Evolutionary conservation across 2,797 vertebrate species (phyloP), one percentile per base, ranked within the genome.

Genomic region (Microctenopoma stevenorrisi): DNA sequence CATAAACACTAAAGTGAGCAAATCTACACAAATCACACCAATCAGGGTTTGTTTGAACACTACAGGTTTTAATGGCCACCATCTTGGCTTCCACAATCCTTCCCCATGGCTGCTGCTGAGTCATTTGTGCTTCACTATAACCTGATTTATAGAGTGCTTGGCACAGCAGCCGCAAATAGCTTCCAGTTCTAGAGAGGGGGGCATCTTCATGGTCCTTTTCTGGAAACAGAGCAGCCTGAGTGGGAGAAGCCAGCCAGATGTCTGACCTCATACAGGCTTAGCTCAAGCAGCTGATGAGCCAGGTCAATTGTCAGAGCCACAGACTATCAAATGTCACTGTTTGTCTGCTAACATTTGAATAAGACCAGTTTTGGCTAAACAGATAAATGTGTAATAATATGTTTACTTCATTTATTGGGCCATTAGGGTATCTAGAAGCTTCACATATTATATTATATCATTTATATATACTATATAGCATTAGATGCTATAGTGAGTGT

Each of bases 101-200:
- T 60, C 72, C 77, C 68, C 44, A 40, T 79, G 71, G 77, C 69
- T 68, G 57, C 68, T 60, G 2, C 60, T 61, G 63, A 80, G 67
- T 79, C 67, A 82, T 85, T 79, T 74, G 69, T 67, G 67, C 64
- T 64, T 49, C 58, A 48, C 25, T 71, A 58, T 76, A 68, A 82
- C 58, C 70, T 85, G 86, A 89, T 90, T 89, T 74, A 86, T 83
- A 48, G 43, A 68, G 50, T 42, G 65, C 51, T 78, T 71, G 73
- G 66, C 82, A 75, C 53, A 79, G 77, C 58, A 50, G 42, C 9
- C 11, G 48, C 59, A n/a, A 85, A 88, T 54, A 64, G 62, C 57
- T 80, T 53, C 59, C 61, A 52, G 68, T 71, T 84, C 51, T 53
- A 37, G 28, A 67, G 42, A 81, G 25, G 28, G 28, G 42, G 76